phyloP scores from a whole-genome alignment of 2,113 vertebrate species.

The Sphyrna mokarran region DNA sequence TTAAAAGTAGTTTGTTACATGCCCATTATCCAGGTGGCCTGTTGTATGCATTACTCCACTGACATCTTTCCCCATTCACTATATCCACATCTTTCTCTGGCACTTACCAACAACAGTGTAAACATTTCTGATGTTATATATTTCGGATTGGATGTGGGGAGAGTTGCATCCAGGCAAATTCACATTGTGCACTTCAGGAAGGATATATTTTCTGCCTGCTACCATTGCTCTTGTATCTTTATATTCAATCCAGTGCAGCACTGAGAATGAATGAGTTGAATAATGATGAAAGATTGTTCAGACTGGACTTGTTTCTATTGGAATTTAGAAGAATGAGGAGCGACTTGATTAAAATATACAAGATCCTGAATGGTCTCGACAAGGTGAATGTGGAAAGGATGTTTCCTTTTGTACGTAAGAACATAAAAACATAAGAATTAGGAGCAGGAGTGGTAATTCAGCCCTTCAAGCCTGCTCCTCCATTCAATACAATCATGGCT shows the following conservation, averaged over 20 bases:
- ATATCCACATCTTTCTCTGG: background rate
- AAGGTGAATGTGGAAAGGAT: no score
- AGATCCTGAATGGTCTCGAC: no score
- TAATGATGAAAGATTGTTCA: no score
- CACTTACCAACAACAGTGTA: background rate
- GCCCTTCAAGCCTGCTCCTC: no score
- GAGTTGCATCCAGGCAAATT: no score
- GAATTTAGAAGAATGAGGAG: no score
- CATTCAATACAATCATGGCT: no score
- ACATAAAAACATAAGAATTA: no score
- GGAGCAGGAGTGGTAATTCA: background rate
- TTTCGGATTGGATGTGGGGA: background rate
- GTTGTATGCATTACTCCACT: background rate
- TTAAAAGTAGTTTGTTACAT: background rate
- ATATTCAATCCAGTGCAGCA: background rate
- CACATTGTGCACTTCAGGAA: background rate
- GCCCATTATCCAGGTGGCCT: background rate
- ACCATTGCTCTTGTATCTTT: background rate
- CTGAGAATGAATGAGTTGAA: no score
- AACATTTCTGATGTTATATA: background rate
- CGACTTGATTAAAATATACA: no score
- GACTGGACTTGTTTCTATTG: no score
- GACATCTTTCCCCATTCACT: background rate
- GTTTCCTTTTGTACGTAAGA: no score
- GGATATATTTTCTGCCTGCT: background rate